phyloP scores from a whole-genome alignment of 2,797 vertebrate genomes.

The Acrocephalus scirpaceus region DNA sequence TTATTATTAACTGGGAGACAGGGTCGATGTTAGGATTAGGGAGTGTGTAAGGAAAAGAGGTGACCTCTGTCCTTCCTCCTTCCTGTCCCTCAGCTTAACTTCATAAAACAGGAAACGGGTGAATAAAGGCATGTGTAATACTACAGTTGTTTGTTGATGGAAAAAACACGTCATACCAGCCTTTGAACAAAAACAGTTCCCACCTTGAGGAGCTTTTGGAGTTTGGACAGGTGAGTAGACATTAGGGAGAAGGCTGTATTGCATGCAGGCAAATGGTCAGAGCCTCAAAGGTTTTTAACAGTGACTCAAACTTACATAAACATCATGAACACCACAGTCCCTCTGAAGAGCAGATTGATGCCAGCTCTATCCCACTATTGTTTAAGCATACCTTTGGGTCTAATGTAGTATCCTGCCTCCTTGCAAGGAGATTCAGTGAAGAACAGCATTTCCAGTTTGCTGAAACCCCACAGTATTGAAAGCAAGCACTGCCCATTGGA shows the following conservation, averaged over 20 bases:
- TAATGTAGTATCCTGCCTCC: neutral
- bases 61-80: slow-evolving; percentile 11
- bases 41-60: neutral
- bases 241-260: neutral
- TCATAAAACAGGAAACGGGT: neutral
- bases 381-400: neutral
- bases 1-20: neutral
- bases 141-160: neutral
- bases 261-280: neutral
- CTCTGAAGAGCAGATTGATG: neutral
- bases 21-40: neutral
- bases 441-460: neutral
- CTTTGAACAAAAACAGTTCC: neutral
- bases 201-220: neutral
- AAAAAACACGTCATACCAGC: neutral
- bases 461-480: neutral
- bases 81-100: neutral
- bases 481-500: neutral
- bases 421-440: neutral
- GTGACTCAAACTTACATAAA: neutral
- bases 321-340: neutral
- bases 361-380: neutral
- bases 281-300: neutral
- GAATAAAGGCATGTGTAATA: neutral
- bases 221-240: neutral